phyloP scores from a whole-genome alignment of 2,888 invertebrate genomes.

The Eristalis tenax region DNA sequence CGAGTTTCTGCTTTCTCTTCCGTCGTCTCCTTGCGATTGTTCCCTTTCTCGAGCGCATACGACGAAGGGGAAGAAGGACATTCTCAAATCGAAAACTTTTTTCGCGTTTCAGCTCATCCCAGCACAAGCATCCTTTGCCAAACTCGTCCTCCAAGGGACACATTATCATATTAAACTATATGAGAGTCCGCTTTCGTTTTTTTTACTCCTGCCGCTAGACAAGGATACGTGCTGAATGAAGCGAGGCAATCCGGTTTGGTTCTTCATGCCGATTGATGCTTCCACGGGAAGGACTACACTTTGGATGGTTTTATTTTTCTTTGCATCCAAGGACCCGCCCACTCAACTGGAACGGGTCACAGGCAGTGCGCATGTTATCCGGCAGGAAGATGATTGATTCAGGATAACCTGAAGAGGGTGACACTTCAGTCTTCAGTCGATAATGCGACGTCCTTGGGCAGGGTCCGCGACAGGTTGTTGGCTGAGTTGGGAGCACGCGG shows the following conservation, averaged over 20 bases:
- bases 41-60: slow-evolving; percentile 51
- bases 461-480: slow-evolving; percentile 25
- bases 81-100: slow-evolving; percentile 57
- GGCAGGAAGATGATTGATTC: slow-evolving; percentile 9
- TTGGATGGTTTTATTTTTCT: slow-evolving; percentile 21
- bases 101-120: slow-evolving; percentile 39
- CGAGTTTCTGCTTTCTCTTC: slow-evolving; percentile 58
- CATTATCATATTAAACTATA: slow-evolving; percentile 70
- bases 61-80: slow-evolving; percentile 11
- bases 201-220: slow-evolving; percentile 51
- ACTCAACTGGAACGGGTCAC: slow-evolving; percentile 40
- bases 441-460: slow-evolving; percentile 27
- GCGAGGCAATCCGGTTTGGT: slow-evolving; percentile 10
- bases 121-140: slow-evolving; percentile 25
- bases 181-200: slow-evolving; percentile 14
- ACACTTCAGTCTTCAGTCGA: slow-evolving; percentile 25
- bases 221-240: slow-evolving; percentile 53
- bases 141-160: slow-evolving; percentile 65
- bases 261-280: slow-evolving; percentile 51
- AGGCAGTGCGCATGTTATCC: slow-evolving; percentile 67
- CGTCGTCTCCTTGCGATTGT: slow-evolving; percentile 44
- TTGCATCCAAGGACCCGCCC: slow-evolving; percentile 34
- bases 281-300: slow-evolving; percentile 30
- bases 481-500: not conserved
- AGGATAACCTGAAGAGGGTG: slow-evolving; percentile 7